Evolutionary conservation across 2,113 vertebrate genomes (phyloP).

Genomic region (Solea solea): DNA sequence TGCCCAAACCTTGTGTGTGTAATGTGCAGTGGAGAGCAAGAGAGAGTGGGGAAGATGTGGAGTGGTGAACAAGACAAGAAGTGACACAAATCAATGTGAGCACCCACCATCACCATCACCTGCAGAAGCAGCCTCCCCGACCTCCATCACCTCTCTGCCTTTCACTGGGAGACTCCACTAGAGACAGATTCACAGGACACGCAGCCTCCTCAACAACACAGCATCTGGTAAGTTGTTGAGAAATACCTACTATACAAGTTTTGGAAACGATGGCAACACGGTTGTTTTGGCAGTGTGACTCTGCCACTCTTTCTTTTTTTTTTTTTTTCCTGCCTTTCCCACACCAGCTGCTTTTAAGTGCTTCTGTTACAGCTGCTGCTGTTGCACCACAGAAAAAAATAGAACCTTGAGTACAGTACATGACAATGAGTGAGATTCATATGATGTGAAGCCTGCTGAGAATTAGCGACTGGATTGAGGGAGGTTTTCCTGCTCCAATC

Average conservation of each 20-base stretch:
- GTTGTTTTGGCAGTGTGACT: slow-evolving; percentile 2
- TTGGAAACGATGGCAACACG: slow-evolving; percentile 3
- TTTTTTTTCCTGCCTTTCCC: slow-evolving; percentile 9
- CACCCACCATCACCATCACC: slow-evolving; percentile 54
- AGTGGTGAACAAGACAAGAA: slow-evolving; percentile 61
- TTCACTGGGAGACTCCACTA: slow-evolving; percentile 34
- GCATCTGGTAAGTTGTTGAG: slow-evolving; percentile 60
- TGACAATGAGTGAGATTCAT: slow-evolving; percentile 33
- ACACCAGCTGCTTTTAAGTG: slow-evolving; percentile 14
- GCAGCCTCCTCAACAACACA: slow-evolving; percentile 23
- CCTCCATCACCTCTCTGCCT: slow-evolving; percentile 63
- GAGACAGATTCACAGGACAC: slow-evolving; percentile 39
- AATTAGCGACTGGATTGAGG: slow-evolving; percentile 54
- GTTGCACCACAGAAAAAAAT: slow-evolving; percentile 8
- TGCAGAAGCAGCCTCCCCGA: slow-evolving; percentile 39
- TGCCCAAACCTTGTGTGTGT: slow-evolving; percentile 77
- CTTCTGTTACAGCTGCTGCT: slow-evolving; percentile 18
- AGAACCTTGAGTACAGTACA: not conserved
- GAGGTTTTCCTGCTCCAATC: slow-evolving; percentile 61
- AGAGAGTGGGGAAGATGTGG: slow-evolving; percentile 62
- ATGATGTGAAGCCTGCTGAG: slow-evolving; percentile 45
- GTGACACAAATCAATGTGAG: slow-evolving; percentile 75
- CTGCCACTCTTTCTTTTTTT: not conserved
- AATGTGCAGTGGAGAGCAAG: slow-evolving; percentile 58
- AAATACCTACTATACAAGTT: slow-evolving; percentile 39